These are phyloP conservation scores for Paramormyrops kingsleyae DNA, from an alignment of 2,113 vertebrate genomes.

Conservation along the genomic window DNA sequence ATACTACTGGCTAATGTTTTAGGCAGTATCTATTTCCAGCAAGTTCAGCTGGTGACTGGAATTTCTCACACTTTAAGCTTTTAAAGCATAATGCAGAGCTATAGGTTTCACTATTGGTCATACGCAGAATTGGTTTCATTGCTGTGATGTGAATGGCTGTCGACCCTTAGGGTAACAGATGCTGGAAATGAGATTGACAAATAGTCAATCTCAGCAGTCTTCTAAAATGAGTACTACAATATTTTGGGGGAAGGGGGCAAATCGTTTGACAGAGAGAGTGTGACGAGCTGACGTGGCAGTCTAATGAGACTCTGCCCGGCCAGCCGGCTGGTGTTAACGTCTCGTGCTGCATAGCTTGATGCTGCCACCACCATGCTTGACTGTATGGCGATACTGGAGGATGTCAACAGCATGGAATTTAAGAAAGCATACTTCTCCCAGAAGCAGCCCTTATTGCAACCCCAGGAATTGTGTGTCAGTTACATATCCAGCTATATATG, in stretches of 20 bases:
- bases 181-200: background rate
- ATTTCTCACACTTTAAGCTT: background rate
- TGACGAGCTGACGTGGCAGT: background rate
- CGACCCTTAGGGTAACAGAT: background rate
- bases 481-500: background rate
- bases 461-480: background rate
- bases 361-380: background rate
- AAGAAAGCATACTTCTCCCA: background rate
- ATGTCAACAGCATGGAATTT: background rate
- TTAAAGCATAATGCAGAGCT: background rate
- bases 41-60: background rate
- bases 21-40: background rate
- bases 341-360: background rate
- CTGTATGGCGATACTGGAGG: background rate
- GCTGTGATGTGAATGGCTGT: background rate
- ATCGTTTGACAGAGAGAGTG: background rate
- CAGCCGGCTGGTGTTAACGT: background rate
- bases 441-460: background rate
- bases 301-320: background rate
- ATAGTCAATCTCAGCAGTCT: background rate
- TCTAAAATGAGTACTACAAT: background rate
- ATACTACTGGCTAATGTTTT: background rate
- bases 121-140: background rate
- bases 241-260: background rate
- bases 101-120: background rate